Base-by-base conservation (phyloP, 2,888 invertebrate species). In the Mylabris sibirica region DNA sequence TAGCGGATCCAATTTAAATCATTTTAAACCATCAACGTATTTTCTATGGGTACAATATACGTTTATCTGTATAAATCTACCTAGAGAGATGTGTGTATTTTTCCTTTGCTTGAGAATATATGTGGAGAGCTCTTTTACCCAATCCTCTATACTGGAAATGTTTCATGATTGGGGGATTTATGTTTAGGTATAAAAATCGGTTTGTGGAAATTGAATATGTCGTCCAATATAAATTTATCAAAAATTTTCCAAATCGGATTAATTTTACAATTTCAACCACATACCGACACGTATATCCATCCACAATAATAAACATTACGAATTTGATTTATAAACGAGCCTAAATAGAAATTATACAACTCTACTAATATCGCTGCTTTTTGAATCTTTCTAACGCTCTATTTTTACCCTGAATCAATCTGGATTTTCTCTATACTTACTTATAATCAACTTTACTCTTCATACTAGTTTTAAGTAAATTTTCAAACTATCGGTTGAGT, bases 141-240 rank as follows among this genome's bases (percentile, higher is more conserved):
- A 20, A 49, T 24, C 24, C 20, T 57, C 24, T 57, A 57, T 24
- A 57, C 57, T 57, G 57, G 24, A 57, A 49, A 20, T 20, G 49
- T 22, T 49, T 57, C 57, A 57, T 22, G 57, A 57, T 24, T 57
- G 24, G 24, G 30, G 24, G 57, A 22, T 57, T 57, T 57, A 57
- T 57, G 57, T 57, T 57, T 24, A 57, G 24, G 20, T 12, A 57
- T 24, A 57, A 22, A 11, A 24, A 24, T 57, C 14, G 57, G 14
- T 49, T 49, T 20, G 9, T 2, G 22, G 14, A 57, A 57, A 57
- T 57, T 57, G 57, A 57, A 57, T 49, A 6, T 24, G 24, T 24
- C 24, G 24, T 24, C 57, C 9, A 5, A 57, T 57, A 57, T 12
- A 57, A 57, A 57, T 12, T 24, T 9, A 57, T 22, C 24, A 24